Conservation (phyloP, 2,888 invertebrate genomes). For the Tiphia femorata region DNA sequence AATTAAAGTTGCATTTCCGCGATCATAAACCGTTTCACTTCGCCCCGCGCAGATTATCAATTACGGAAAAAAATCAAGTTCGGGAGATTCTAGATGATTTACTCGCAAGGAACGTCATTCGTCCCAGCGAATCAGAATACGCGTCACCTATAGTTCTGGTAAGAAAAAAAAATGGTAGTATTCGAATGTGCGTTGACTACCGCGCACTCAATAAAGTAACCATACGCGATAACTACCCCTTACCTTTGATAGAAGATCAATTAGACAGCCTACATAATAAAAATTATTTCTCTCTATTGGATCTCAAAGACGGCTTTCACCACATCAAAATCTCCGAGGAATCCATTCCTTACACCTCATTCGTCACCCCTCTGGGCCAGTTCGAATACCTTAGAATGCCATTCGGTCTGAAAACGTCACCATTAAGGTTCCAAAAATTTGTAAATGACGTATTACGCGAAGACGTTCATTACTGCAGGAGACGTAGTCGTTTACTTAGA, state of each 20-base stretch:
- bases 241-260: neutral
- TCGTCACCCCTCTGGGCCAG: neutral
- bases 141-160: neutral
- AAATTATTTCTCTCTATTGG: neutral
- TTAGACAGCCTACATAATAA: neutral
- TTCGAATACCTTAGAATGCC: slow-evolving; percentile 14
- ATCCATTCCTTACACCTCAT: neutral
- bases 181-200: neutral
- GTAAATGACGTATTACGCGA: neutral
- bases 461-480: neutral
- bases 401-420: slow-evolving; percentile 50
- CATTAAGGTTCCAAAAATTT: neutral
- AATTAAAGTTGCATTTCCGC: neutral
- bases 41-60: neutral
- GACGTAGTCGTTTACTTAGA: neutral
- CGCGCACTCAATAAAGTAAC: neutral
- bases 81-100: neutral
- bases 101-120: neutral
- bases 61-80: neutral
- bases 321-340: neutral
- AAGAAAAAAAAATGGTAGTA: neutral
- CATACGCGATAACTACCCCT: neutral
- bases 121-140: neutral
- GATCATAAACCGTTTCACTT: neutral
- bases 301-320: neutral